These are phyloP conservation scores for Archaeoteleia sp. DNA, from an alignment of 2,888 invertebrate genomes.

Conservation along the genomic window DNA sequence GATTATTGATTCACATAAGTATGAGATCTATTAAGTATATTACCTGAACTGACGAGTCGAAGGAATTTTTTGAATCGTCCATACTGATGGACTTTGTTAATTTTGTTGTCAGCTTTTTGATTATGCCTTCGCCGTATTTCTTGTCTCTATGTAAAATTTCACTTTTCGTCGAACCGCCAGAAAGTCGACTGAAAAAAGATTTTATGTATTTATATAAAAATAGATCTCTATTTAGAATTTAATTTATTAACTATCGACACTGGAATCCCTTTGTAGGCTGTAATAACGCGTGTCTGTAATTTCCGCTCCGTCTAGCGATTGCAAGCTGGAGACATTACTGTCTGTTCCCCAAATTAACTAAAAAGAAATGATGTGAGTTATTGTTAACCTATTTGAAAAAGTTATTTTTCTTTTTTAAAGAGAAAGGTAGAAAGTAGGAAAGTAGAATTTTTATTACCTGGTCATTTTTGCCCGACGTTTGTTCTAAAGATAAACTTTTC, in stretches of 20 bases:
- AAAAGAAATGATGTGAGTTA: too few relatives aligned
- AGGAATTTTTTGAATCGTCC: conserved; percentile 79
- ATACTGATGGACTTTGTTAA: conserved; percentile 90
- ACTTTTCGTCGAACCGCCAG: conserved; percentile 90
- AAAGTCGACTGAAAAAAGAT: conserved; percentile 79
- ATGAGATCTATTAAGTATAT: too few relatives aligned
- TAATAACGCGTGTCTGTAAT: conserved; percentile 79
- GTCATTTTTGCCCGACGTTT: conserved; percentile 76
- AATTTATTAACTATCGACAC: conserved; percentile 85
- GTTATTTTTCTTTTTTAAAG: not conserved
- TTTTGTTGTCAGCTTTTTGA: conserved; percentile 87
- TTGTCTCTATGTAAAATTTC: conserved; percentile 85
- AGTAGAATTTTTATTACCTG: conserved; percentile 50
- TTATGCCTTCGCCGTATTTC: conserved; percentile 86
- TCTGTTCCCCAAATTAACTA: conserved; percentile 89
- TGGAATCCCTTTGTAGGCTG: conserved; percentile 82
- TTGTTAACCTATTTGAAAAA: not conserved
- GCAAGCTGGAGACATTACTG: conserved; percentile 89
- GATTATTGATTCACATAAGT: too few relatives aligned
- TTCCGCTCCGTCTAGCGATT: conserved; percentile 81
- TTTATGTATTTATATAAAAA: not conserved
- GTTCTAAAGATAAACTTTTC: conserved; percentile 84
- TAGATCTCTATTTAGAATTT: too few relatives aligned
- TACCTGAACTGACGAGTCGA: conserved; percentile 71
- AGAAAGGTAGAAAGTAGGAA: not conserved